Percentiles rank a stretch among this genome's conserved stretches.
Evolutionary conservation across 2,888 invertebrate species (phyloP).

Genomic region (Eristalinus aeneus): DNA sequence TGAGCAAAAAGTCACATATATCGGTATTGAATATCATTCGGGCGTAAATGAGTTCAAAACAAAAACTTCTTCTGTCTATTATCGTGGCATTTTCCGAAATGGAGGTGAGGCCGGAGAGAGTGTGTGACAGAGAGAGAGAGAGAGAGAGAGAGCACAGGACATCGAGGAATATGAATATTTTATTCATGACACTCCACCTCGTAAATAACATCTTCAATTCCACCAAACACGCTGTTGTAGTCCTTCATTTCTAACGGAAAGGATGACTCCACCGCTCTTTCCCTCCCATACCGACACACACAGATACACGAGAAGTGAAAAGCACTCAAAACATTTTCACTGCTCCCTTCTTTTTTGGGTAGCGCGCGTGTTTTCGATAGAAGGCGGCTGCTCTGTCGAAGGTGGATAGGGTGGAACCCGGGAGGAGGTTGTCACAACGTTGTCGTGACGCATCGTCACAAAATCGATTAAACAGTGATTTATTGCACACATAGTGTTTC

Average conservation of each 20-base stretch:
- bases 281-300: background rate
- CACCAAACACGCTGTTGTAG: constrained; percentile 56
- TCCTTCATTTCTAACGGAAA: constrained; percentile 40
- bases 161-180: constrained; percentile 65
- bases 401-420: background rate
- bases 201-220: constrained; percentile 66
- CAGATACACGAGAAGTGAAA: constrained; percentile 25
- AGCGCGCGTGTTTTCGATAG: background rate
- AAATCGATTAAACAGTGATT: constrained; percentile 71
- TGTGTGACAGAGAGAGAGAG: no score
- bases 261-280: constrained; percentile 36
- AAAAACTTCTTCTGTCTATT: constrained; percentile 45
- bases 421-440: constrained; percentile 56
- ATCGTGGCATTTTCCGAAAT: background rate
- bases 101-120: background rate
- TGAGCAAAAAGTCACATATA: constrained; percentile 18
- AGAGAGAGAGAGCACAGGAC: constrained; percentile 19
- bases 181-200: constrained; percentile 52
- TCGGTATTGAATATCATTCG: constrained; percentile 2
- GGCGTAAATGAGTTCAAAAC: constrained; percentile 40
- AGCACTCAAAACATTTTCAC: constrained; percentile 53
- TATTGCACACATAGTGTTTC: constrained; percentile 70
- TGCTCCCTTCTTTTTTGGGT: background rate
- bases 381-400: background rate
- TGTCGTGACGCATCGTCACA: constrained; percentile 68